Evolutionary conservation across 2,888 invertebrate species (phyloP).

Genomic region (Exephanes ischioxanthus): DNA sequence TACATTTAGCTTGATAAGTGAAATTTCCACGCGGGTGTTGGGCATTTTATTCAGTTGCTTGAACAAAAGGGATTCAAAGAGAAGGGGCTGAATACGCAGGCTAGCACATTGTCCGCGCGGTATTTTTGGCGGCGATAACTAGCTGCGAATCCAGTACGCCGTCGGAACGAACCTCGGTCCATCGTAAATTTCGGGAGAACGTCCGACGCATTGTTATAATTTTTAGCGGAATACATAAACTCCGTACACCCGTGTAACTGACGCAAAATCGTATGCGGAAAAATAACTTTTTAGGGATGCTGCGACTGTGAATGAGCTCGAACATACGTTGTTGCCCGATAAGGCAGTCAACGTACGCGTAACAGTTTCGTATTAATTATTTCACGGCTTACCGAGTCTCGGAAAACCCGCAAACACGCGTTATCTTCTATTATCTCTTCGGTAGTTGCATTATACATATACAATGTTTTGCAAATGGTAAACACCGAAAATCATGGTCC

Average conservation of each 20-base stretch:
- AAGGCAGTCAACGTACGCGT: too few relatives aligned
- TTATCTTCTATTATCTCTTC: too few relatives aligned
- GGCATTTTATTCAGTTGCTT: not conserved
- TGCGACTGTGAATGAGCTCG: too few relatives aligned
- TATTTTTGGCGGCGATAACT: not conserved
- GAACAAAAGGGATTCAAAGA: not conserved
- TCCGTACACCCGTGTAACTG: not conserved
- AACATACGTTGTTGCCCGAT: too few relatives aligned
- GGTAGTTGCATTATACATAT: too few relatives aligned
- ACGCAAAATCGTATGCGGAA: not conserved
- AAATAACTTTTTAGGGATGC: too few relatives aligned
- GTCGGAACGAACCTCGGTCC: not conserved
- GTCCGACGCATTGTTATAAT: not conserved
- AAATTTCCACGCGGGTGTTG: not conserved
- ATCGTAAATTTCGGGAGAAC: not conserved
- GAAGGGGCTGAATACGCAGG: not conserved
- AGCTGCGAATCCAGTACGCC: not conserved
- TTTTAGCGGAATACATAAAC: not conserved
- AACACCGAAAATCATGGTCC: too few relatives aligned
- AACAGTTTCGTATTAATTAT: too few relatives aligned
- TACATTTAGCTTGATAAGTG: not conserved
- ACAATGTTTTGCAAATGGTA: too few relatives aligned
- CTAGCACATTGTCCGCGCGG: not conserved
- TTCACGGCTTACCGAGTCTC: too few relatives aligned
- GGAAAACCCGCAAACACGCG: too few relatives aligned